These are phyloP conservation scores for Uropsilus gracilis DNA, from an alignment of 2,113 vertebrate species.

Conservation along the genomic window DNA sequence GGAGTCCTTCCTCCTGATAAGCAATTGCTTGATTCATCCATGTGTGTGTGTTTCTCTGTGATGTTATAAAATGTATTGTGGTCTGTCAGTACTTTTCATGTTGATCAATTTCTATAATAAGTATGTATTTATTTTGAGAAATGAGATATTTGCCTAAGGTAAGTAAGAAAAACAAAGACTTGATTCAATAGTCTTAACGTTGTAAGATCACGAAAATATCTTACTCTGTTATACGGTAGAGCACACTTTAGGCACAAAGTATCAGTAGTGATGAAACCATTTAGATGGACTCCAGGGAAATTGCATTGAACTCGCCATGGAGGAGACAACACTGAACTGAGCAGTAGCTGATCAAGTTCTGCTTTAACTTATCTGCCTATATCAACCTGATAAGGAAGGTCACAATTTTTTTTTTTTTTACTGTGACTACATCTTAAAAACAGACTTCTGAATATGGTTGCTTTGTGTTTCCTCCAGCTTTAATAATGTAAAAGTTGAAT, in stretches of 20 bases:
- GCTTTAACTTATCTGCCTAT: accelerated
- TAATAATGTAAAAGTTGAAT: not conserved
- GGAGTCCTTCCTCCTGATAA: slow-evolving; percentile 79
- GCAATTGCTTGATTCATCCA: slow-evolving; percentile 67
- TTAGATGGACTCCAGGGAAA: slow-evolving; percentile 22
- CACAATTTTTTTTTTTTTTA: not conserved
- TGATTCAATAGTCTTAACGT: not conserved
- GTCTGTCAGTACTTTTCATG: slow-evolving; percentile 71
- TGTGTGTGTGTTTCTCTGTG: slow-evolving; percentile 75
- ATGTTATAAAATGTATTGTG: slow-evolving; percentile 77
- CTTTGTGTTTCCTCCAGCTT: not conserved
- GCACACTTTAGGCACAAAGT: not conserved
- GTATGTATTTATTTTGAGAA: slow-evolving; percentile 82
- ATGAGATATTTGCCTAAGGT: slow-evolving; percentile 82
- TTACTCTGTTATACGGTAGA: not conserved
- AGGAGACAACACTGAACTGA: not conserved
- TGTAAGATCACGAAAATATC: slow-evolving; percentile 1
- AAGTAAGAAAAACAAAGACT: slow-evolving; percentile 84
- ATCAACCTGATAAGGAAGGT: not conserved
- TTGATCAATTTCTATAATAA: slow-evolving; percentile 76
- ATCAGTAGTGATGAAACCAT: slow-evolving; percentile 8
- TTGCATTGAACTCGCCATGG: not conserved
- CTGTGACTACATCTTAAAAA: not conserved
- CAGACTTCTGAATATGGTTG: not conserved
- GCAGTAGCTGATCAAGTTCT: not conserved